Percentiles rank a stretch among this genome's conserved stretches.
Evolutionary conservation across 2,797 vertebrate genomes (phyloP).

Genomic region (Phataginus tricuspis): DNA sequence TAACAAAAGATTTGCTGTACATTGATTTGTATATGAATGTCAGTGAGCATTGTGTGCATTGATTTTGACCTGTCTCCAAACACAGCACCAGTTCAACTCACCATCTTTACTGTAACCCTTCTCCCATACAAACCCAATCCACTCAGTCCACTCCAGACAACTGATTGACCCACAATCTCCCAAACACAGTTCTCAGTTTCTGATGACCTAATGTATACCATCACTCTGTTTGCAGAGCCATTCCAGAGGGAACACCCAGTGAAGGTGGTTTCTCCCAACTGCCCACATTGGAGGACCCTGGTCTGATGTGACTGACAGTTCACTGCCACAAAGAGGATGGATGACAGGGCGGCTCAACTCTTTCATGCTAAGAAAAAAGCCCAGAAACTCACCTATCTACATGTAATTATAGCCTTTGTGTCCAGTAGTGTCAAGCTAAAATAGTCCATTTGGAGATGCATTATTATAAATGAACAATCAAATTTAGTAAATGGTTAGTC

Average conservation of each 20-base stretch:
- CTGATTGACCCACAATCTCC: neutral
- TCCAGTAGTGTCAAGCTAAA: neutral
- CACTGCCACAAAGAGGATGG: neutral
- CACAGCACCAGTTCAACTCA: neutral
- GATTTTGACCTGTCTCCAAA: neutral
- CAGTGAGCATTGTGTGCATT: fast-evolving
- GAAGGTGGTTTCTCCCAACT: neutral
- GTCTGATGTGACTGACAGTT: neutral
- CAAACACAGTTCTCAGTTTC: neutral
- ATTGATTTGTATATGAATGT: neutral
- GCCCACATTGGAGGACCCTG: neutral
- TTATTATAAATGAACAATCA: neutral
- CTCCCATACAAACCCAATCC: neutral
- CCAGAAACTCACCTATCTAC: neutral
- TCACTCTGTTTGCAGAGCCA: neutral
- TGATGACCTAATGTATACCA: neutral
- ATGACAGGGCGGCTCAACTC: neutral
- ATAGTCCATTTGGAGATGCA: neutral
- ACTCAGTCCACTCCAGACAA: neutral
- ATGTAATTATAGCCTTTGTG: neutral
- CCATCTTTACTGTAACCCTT: neutral
- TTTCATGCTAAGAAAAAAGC: neutral
- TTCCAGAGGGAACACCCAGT: neutral
- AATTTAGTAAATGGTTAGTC: neutral
- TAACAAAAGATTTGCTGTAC: neutral